These are phyloP conservation scores for Cynopterus brachyotis DNA, from an alignment of 2,113 vertebrate genomes.

Conservation along the genomic window DNA sequence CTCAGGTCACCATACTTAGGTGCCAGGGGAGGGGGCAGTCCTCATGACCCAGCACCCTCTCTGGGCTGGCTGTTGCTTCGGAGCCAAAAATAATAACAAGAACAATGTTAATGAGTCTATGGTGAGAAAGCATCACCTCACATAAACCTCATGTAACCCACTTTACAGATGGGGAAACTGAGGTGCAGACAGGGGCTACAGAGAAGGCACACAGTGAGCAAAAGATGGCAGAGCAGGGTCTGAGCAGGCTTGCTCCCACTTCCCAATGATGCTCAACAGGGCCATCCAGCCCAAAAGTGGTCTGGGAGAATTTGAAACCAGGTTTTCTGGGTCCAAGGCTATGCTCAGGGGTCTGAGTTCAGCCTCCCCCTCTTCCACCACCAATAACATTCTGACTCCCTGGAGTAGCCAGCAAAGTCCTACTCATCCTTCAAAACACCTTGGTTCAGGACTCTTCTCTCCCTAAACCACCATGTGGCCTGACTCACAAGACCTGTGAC, in stretches of 20 bases:
- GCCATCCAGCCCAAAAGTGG: not conserved
- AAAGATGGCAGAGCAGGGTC: not conserved
- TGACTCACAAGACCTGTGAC: not conserved
- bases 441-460: not conserved
- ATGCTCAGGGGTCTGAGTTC: not conserved
- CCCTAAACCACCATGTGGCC: not conserved
- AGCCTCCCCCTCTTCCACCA: not conserved
- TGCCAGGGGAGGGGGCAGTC: not conserved
- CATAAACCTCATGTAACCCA: fast-evolving
- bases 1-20: not conserved
- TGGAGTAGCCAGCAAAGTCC: not conserved
- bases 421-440: not conserved
- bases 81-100: not conserved
- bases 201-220: not conserved
- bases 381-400: not conserved
- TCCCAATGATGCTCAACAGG: not conserved
- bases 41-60: not conserved
- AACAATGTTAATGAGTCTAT: not conserved
- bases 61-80: not conserved
- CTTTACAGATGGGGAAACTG: not conserved
- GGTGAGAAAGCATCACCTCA: not conserved
- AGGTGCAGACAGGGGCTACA: not conserved
- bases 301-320: not conserved
- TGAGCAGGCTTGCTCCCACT: not conserved
- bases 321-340: not conserved